Conservation (phyloP, 2,797 vertebrate species). For the Phoxinus dragarum region DNA sequence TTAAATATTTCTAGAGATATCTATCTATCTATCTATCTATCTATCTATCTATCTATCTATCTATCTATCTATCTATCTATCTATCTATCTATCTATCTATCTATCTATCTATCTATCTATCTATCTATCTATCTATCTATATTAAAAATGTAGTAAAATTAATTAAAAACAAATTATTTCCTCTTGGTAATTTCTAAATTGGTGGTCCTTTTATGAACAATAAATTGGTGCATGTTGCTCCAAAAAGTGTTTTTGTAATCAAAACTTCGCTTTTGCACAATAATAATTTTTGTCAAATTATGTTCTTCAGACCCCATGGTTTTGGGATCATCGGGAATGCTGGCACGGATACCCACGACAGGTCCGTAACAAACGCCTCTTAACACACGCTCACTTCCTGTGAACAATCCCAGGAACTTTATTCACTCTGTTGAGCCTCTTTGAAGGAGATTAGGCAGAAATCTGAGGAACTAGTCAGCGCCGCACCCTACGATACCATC, state of each 20-base stretch:
- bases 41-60: too few relatives aligned
- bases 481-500: not conserved
- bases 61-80: too few relatives aligned
- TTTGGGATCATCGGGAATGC: constrained; percentile 87
- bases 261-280: not conserved
- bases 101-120: too few relatives aligned
- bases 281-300: constrained; percentile 1
- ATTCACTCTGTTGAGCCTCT: not conserved
- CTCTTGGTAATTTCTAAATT: not conserved
- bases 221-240: not conserved
- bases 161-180: too few relatives aligned
- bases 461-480: not conserved
- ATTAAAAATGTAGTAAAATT: too few relatives aligned
- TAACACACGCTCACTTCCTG: not conserved
- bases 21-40: too few relatives aligned
- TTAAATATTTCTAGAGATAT: too few relatives aligned
- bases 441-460: not conserved
- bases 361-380: constrained; percentile 75
- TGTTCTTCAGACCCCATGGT: constrained; percentile 86
- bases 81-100: too few relatives aligned
- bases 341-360: constrained; percentile 90
- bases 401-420: constrained; percentile 40
- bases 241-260: not conserved
- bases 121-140: too few relatives aligned
- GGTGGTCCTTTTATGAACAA: not conserved